Base-by-base conservation (phyloP, 2,113 vertebrate genomes). In the Oryzias melastigma region DNA sequence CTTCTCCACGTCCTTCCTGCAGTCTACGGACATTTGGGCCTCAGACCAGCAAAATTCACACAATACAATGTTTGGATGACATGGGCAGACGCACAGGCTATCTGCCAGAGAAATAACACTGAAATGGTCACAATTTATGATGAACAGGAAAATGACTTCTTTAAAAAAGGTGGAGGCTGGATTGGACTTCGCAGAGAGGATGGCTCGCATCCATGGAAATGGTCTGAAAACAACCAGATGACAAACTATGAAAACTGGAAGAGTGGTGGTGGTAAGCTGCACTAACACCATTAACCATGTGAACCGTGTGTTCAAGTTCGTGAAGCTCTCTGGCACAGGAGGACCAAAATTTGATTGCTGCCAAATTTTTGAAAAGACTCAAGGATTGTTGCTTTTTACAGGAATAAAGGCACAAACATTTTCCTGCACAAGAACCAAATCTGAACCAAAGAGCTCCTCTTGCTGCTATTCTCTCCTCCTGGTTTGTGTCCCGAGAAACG, bases 11-110 rank as follows among this genome's bases (percentile, higher is more conserved):
- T 51, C 14, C 41, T 59, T 27, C 49, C 17, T 41, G 24, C 44
- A 16, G 41, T 19, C 22, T 54, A 24, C 50, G 20, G 1, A 27
- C 27, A 5, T 12, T 22, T 27, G 14, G 14, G 45, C 27, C 46
- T 60, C 46, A 65, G 50, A 58, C 8, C 12, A 14, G 2, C 0
- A 14, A 35, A 0, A 0, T 19, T 44, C 1, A 25, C 0, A 1
- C 0, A 44, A 1, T 6, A 22, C n/a, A 0, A 0, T 4, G 0
- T 15, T 0, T 0, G 0, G 0, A 13, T 0, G 4, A 4, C 1
- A 14, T 83, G 66, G 81, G 1, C 0, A 0, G 1, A 2, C 0
- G 73, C 77, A 18, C 77, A 61, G 47, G 1, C 1, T 5, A 8
- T 13, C 43, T 83, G 77, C 58, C 59, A 60, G 4, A 0, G 0